Conservation (phyloP, 2,797 vertebrate species). For the Pseudocheirus occidentalis region DNA sequence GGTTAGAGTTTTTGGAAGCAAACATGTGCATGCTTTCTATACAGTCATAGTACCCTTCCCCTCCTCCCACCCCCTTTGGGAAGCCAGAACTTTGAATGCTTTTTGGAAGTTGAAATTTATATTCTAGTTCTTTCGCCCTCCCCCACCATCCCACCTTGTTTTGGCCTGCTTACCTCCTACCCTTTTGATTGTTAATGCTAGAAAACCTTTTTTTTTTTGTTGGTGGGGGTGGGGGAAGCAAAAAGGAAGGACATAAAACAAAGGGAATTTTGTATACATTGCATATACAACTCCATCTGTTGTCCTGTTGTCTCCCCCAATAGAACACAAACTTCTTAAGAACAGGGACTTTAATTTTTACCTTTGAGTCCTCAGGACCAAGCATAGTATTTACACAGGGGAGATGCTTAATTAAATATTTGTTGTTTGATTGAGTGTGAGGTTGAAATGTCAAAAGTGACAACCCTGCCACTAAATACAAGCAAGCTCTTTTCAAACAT, state of each 20-base stretch:
- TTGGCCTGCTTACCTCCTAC: neutral
- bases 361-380: neutral
- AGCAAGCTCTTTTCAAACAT: neutral
- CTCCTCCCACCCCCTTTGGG: neutral
- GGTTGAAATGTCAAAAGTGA: neutral
- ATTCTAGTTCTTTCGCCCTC: neutral
- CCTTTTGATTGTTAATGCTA: neutral
- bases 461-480: neutral
- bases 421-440: neutral
- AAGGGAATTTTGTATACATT: neutral
- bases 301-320: neutral
- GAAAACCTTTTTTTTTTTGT: neutral
- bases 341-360: neutral
- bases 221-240: neutral
- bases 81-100: neutral
- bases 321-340: neutral
- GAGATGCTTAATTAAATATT: neutral
- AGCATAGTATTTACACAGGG: neutral
- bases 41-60: neutral
- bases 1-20: neutral
- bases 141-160: neutral
- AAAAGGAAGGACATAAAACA: neutral
- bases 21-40: neutral
- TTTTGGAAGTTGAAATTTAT: neutral
- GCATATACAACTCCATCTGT: neutral